Conservation (phyloP, 1,140 invertebrate genomes). For the Drosophila miranda region DNA sequence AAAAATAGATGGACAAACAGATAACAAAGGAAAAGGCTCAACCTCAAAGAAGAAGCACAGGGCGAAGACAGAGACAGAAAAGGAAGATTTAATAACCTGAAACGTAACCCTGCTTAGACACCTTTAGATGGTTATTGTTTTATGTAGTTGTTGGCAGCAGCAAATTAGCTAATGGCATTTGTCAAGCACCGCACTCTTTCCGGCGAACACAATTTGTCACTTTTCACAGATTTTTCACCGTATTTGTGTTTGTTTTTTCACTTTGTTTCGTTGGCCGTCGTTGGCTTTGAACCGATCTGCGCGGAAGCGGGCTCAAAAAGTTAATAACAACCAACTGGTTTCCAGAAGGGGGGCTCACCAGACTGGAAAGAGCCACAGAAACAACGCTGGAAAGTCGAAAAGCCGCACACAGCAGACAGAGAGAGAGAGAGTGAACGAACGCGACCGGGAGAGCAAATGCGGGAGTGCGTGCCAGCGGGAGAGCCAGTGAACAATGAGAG, state of each 20-base stretch:
- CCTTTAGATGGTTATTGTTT: slow-evolving; percentile 38
- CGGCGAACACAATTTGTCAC: slow-evolving; percentile 53
- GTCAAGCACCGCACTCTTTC: slow-evolving; percentile 9
- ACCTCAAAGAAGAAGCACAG: slow-evolving; percentile 1
- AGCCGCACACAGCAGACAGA: slow-evolving; percentile 27
- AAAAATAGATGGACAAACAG: slow-evolving; percentile 6
- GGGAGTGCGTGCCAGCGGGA: slow-evolving; percentile 9
- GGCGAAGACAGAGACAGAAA: slow-evolving; percentile 2
- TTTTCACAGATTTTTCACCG: slow-evolving; percentile 63
- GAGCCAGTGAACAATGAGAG: neutral
- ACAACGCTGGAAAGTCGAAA: slow-evolving; percentile 33
- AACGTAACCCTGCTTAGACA: slow-evolving; percentile 17
- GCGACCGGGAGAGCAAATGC: slow-evolving; percentile 1
- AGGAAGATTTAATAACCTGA: slow-evolving; percentile 6
- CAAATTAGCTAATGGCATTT: slow-evolving; percentile 18
- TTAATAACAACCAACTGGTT: slow-evolving; percentile 74
- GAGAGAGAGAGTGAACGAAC: neutral
- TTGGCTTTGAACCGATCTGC: slow-evolving; percentile 51
- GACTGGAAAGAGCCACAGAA: slow-evolving; percentile 25
- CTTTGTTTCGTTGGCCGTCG: neutral
- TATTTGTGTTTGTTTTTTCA: slow-evolving; percentile 9
- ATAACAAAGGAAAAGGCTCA: slow-evolving; percentile 32
- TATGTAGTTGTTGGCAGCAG: slow-evolving; percentile 2
- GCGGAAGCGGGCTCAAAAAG: slow-evolving; percentile 59
- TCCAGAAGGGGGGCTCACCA: slow-evolving; percentile 19